Percentiles rank a stretch among this genome's conserved stretches.
phyloP scores from a whole-genome alignment of 2,113 vertebrate species.

The Polyodon spathula region DNA sequence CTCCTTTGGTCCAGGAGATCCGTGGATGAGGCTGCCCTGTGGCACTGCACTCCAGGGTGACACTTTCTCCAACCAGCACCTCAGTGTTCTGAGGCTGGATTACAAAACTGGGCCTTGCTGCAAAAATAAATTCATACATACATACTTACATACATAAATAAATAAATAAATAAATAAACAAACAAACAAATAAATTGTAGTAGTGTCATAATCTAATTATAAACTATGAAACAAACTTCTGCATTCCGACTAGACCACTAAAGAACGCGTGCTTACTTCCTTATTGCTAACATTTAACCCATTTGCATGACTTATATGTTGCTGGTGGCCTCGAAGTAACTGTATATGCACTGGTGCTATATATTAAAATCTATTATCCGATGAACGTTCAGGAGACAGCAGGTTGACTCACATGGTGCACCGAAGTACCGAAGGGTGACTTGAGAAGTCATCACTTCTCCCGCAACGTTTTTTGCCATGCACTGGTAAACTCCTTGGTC shows the following conservation, averaged over 20 bases:
- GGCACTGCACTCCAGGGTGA: slow-evolving; percentile 93
- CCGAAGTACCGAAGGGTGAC: slow-evolving; percentile 90
- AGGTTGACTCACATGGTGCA: slow-evolving; percentile 67
- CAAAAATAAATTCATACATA: slow-evolving; percentile 20
- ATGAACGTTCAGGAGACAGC: background rate
- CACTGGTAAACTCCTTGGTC: slow-evolving; percentile 95
- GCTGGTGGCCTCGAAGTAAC: no score
- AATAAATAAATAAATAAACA: no score
- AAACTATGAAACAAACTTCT: no score
- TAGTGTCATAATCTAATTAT: no score
- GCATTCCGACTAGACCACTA: no score
- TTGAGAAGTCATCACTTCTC: slow-evolving; percentile 89
- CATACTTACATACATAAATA: no score
- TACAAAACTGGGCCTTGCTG: slow-evolving; percentile 88
- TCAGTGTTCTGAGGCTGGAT: slow-evolving; percentile 97
- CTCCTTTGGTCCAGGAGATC: slow-evolving; percentile 83
- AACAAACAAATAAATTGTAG: no score
- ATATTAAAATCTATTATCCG: no score
- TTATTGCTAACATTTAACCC: no score
- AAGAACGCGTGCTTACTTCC: no score
- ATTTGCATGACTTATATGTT: no score
- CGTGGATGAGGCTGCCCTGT: slow-evolving; percentile 80
- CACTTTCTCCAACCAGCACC: slow-evolving; percentile 89
- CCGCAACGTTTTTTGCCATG: slow-evolving; percentile 94
- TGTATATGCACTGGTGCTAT: no score